Evolutionary conservation across 1,140 invertebrate species (phyloP).

Genomic region (Spodoptera frugiperda): DNA sequence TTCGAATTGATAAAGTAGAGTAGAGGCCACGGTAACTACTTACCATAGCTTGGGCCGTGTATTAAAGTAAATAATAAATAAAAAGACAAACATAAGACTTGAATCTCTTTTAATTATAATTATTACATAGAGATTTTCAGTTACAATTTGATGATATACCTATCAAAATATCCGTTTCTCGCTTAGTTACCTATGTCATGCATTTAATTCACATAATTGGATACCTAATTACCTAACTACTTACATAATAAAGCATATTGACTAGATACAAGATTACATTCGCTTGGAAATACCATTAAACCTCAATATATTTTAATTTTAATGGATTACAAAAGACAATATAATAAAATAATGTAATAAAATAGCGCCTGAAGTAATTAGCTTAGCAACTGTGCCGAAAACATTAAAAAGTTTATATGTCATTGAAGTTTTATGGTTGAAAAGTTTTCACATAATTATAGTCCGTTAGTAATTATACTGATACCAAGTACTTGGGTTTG

Average conservation of each 20-base stretch:
- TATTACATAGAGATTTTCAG: conserved; percentile 24
- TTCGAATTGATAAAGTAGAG: too few relatives aligned
- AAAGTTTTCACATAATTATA: not conserved
- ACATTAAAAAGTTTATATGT: not conserved
- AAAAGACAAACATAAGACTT: not conserved
- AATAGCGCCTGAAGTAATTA: conserved; percentile 2
- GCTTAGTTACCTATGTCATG: conserved; percentile 5
- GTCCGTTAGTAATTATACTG: not conserved
- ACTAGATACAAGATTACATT: conserved; percentile 11
- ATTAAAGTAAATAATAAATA: too few relatives aligned
- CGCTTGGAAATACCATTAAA: too few relatives aligned
- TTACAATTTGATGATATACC: conserved; percentile 8
- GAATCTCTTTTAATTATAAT: conserved; percentile 26
- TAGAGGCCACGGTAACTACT: too few relatives aligned
- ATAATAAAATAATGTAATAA: not conserved
- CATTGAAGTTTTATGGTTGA: not conserved
- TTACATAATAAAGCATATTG: conserved; percentile 24
- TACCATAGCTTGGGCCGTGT: too few relatives aligned
- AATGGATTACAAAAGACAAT: not conserved
- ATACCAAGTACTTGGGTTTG: not conserved
- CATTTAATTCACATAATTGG: conserved; percentile 32
- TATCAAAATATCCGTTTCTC: conserved; percentile 22
- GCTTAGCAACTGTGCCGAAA: not conserved
- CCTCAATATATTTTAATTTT: too few relatives aligned
- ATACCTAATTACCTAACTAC: conserved; percentile 27